phyloP scores from a whole-genome alignment of 2,113 vertebrate genomes.

The Mastomys natalensis region DNA sequence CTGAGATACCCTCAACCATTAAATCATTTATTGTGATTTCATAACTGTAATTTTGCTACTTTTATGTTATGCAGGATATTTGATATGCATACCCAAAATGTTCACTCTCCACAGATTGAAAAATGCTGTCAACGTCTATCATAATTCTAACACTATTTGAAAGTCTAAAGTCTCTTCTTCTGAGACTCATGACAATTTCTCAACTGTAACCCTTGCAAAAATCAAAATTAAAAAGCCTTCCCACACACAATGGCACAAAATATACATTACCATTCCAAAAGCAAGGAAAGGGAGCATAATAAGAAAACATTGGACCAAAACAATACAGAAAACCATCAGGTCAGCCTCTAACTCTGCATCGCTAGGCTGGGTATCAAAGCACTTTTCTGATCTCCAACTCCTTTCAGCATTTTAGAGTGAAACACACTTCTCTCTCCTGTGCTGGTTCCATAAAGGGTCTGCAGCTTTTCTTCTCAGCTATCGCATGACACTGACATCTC shows the following conservation, averaged over 20 bases:
- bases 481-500: not conserved
- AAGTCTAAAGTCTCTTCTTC: not conserved
- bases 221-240: not conserved
- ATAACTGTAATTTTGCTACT: not conserved
- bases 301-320: not conserved
- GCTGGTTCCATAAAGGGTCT: not conserved
- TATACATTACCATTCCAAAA: not conserved
- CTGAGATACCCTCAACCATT: not conserved
- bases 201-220: not conserved
- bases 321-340: not conserved
- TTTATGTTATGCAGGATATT: not conserved
- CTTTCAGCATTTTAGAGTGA: not conserved
- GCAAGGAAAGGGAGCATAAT: not conserved
- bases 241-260: not conserved
- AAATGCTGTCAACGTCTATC: not conserved
- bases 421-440: not conserved
- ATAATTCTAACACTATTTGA: not conserved
- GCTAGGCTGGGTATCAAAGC: not conserved
- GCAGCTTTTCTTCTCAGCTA: not conserved
- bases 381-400: too few species aligned
- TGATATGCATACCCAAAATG: not conserved
- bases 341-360: not conserved
- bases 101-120: not conserved
- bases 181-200: not conserved
- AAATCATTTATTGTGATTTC: not conserved